Evolutionary conservation across 2,113 vertebrate species (phyloP), one percentile per base, ranked within the genome.

Genomic region (Hippocampus guttulatus): DNA sequence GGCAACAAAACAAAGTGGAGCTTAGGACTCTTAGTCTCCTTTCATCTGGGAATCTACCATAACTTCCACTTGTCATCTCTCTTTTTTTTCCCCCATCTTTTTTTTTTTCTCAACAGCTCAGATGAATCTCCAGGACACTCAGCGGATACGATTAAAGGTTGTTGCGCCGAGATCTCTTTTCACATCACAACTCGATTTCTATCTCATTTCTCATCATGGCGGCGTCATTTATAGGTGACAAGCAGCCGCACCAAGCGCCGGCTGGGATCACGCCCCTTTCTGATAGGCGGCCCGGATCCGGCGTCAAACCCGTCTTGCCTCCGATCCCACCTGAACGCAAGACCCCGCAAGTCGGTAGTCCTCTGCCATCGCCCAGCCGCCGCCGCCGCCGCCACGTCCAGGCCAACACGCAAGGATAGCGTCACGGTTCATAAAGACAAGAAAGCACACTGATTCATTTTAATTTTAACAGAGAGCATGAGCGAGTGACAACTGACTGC

Each of bases 261-360:
- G 70, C 79, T 1, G 54, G 27, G 0, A 0, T 0, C 0, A 76
- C 77, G 1, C 76, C 79, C 0, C 80, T 83, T 10, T 30, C 77
- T 1, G 79, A 40, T 0, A 54, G 71, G 51, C 86, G 77, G 0
- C 87, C 93, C 0, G 91, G 92, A 6, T 93, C 90, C 72, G 89
- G 89, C 8, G 69, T 82, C 78, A 95, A 90, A 65, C 90, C 92
- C 1, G 45, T 91, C 68, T 91, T 98, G 7, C 96, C 96, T 14
- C 94, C 95, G 0, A 97, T 98, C 79, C 93, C 93, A 0, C 68
- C 90, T 0, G 91, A 93, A 1, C 54, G 64, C 62, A 95, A 90
- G 72, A 91, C 77, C 47, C 76, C 84, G 1, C 78, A 76, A 41
- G 57, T 51, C 2, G 60, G 75, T 67, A 83, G 70, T 57, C 73